Evolutionary conservation across 2,797 vertebrate genomes (phyloP).

Genomic region (Otus scops): DNA sequence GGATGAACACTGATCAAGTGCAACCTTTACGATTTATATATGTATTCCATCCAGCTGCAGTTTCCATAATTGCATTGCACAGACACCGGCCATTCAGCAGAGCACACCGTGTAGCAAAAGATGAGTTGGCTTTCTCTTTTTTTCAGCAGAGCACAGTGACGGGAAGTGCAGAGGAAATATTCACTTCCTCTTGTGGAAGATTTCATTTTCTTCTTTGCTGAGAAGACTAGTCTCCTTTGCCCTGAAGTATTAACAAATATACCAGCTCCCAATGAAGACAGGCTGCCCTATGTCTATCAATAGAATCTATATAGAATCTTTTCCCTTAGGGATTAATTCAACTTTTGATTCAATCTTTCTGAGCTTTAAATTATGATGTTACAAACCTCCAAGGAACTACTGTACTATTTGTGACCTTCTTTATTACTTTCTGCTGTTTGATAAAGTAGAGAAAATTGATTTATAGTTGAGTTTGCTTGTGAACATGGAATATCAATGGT

Average conservation of each 20-base stretch:
- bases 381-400: constrained; percentile 81
- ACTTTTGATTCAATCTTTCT: constrained; percentile 84
- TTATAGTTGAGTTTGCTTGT: constrained; percentile 69
- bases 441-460: constrained; percentile 77
- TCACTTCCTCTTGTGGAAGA: neutral
- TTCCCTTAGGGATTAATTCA: constrained; percentile 81
- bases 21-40: neutral
- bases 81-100: neutral
- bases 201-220: constrained; percentile 46
- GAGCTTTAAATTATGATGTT: constrained; percentile 83
- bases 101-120: neutral
- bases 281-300: constrained; percentile 72
- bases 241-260: constrained; percentile 69
- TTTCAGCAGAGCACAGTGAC: neutral
- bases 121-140: neutral
- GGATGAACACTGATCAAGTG: neutral
- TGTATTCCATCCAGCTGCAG: neutral
- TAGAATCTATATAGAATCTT: constrained; percentile 78
- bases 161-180: neutral
- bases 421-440: constrained; percentile 78
- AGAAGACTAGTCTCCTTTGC: constrained; percentile 40
- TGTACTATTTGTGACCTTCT: constrained; percentile 82
- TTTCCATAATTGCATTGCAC: neutral
- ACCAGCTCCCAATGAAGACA: constrained; percentile 64
- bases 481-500: constrained; percentile 68